Percentiles rank a stretch among this genome's conserved stretches.
Conservation (phyloP, 2,113 vertebrate genomes). For the Perca fluviatilis region DNA sequence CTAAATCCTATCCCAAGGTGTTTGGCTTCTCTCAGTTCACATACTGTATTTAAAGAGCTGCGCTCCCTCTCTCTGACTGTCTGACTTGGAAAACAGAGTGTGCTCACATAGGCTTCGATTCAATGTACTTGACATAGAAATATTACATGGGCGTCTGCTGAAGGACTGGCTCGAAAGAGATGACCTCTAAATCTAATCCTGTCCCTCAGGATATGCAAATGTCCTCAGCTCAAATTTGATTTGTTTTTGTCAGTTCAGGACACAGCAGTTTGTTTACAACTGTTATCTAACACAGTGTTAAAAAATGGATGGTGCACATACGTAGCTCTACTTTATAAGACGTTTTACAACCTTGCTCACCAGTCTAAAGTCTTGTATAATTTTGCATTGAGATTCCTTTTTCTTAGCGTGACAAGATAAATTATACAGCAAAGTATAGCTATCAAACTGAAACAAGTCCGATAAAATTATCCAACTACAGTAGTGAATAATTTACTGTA, state of each 20-base stretch:
- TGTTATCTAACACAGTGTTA: constrained; percentile 37
- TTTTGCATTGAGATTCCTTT: constrained; percentile 16
- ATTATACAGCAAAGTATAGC: neutral
- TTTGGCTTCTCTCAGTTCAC: constrained; percentile 70
- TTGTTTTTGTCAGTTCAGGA: constrained; percentile 81
- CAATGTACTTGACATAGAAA: constrained; percentile 78
- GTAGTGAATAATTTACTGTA: neutral
- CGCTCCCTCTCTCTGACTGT: constrained; percentile 53
- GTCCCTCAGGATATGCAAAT: constrained; percentile 83
- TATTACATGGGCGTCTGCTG: constrained; percentile 70
- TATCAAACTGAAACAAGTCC: constrained; percentile 15
- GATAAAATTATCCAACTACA: constrained; percentile 30
- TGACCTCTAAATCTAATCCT: constrained; percentile 86
- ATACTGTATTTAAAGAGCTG: constrained; percentile 57
- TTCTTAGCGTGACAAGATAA: neutral
- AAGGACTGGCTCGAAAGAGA: constrained; percentile 75
- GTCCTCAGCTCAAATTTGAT: constrained; percentile 82
- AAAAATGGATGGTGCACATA: constrained; percentile 22
- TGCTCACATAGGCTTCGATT: constrained; percentile 64
- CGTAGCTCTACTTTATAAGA: constrained; percentile 15
- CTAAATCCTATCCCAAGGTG: constrained; percentile 86
- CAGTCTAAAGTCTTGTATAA: neutral
- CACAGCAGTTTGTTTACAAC: constrained; percentile 73
- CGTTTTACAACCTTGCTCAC: constrained; percentile 24
- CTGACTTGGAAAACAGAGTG: constrained; percentile 63